Conservation (phyloP, 2,888 invertebrate genomes). For the Nowickia ferox region DNA sequence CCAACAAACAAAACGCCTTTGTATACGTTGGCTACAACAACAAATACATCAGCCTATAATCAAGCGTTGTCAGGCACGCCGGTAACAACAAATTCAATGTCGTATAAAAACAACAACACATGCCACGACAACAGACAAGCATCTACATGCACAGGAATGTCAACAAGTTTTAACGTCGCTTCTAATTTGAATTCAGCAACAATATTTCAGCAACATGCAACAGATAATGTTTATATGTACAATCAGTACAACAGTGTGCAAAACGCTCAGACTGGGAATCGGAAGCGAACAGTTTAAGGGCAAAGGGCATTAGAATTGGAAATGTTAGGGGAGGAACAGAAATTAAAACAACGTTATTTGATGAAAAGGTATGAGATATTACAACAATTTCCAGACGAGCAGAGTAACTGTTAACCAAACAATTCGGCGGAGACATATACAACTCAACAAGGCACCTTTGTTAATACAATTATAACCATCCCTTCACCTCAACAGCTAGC, state of each 20-base stretch:
- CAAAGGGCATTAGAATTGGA: slow-evolving; percentile 24
- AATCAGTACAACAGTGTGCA: not conserved
- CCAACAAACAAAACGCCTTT: not conserved
- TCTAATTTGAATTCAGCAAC: slow-evolving; percentile 25
- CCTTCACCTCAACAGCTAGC: slow-evolving; percentile 52
- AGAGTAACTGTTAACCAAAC: not conserved
- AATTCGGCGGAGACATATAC: not conserved
- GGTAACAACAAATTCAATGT: not conserved
- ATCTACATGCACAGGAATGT: not conserved
- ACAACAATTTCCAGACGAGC: slow-evolving; percentile 11
- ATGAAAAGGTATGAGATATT: slow-evolving; percentile 25
- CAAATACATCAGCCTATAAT: not conserved
- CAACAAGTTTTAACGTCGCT: slow-evolving; percentile 3
- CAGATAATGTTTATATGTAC: not conserved
- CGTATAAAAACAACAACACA: slow-evolving; percentile 7
- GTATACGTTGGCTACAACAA: slow-evolving; percentile 11
- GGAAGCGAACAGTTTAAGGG: not conserved
- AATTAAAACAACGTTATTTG: slow-evolving; percentile 31
- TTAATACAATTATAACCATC: not conserved
- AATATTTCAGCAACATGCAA: slow-evolving; percentile 18
- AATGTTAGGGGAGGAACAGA: slow-evolving; percentile 25
- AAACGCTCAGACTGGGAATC: not conserved
- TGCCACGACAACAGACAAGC: not conserved
- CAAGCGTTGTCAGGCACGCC: not conserved
- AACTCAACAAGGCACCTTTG: not conserved